Base-by-base conservation (phyloP, 2,888 invertebrate species). In the Flexamia atlantica region DNA sequence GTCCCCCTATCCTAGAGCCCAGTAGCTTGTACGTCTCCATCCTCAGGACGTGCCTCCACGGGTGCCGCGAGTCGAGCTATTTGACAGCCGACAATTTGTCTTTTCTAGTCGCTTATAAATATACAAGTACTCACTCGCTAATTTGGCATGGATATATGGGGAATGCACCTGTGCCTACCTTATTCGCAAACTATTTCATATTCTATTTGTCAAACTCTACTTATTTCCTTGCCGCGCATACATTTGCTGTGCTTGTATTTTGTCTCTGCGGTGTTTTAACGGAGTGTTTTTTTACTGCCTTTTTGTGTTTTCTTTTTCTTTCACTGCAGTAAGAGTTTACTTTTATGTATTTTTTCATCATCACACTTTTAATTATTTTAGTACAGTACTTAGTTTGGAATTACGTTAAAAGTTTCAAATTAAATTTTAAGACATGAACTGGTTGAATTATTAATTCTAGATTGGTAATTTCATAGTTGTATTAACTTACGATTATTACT, bases 121-220 rank as follows among this genome's bases (percentile, higher is more conserved):
- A 72, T 72, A 42, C 72, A 72, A 42, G 23, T 23, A 36, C 72
- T 42, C 10, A 40, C 42, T 42, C 10, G 72, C 42, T 72, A 72
- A 72, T 72, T 72, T 72, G 72, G 40, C 72, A 72, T 42, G 72
- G 72, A 72, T 42, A 42, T 72, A 72, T 72, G 72, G 36, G 28
- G 36, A 36, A 40, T 72, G 72, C 23, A 14, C 32, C 17, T 25
- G 68, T n/a, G n/a, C 68, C 36, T 72, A 72, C 42, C 42, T 72
- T 72, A 72, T 72, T 42, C 72, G 72, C 72, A 36, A 64, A 64
- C 25, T 64, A 64, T 64, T 64, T 64, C 64, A 64, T 64, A 60
- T 64, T 28, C 28, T 30, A 64, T 25, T 64, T 64, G 64, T 64
- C 64, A 28, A 28, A 30, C 28, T 30, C 64, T 64, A 10, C 64